Conservation (phyloP, 2,797 vertebrate genomes). For the Hoplostethus mediterraneus region DNA sequence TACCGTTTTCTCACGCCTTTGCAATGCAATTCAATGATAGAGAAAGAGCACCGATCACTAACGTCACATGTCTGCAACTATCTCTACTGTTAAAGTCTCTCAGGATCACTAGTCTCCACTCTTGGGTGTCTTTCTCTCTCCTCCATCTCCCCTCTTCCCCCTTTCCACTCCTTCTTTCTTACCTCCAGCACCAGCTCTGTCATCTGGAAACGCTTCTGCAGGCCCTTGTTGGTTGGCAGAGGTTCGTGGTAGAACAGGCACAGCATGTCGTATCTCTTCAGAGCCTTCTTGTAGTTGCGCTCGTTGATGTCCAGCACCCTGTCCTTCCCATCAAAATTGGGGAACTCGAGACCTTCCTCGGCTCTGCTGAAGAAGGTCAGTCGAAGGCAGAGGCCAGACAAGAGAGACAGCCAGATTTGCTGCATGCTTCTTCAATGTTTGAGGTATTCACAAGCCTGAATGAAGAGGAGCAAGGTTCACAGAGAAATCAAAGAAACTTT, state of each 20-base stretch:
- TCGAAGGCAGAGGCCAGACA: slow-evolving; percentile 79
- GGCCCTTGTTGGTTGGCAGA: slow-evolving; percentile 87
- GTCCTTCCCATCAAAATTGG: slow-evolving; percentile 94
- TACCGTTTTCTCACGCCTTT: too few species aligned
- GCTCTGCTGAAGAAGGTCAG: slow-evolving; percentile 82
- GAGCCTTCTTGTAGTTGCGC: slow-evolving; percentile 93
- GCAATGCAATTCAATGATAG: too few species aligned
- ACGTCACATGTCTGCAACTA: background rate
- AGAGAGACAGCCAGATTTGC: slow-evolving; percentile 58
- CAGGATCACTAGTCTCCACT: background rate
- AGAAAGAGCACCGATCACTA: background rate
- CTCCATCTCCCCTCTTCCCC: background rate
- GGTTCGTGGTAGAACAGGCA: slow-evolving; percentile 93
- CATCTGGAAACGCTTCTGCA: slow-evolving; percentile 94
- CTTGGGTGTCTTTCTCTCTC: background rate
- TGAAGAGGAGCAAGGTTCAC: slow-evolving; percentile 5
- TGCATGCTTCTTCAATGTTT: slow-evolving; percentile 54
- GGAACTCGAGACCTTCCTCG: slow-evolving; percentile 94
- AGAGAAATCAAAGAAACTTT: slow-evolving; percentile 39
- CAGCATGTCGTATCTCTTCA: slow-evolving; percentile 93
- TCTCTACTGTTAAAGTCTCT: background rate
- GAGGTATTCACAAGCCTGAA: background rate
- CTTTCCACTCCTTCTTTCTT: slow-evolving; percentile 58
- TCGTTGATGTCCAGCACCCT: slow-evolving; percentile 91
- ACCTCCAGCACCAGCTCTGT: slow-evolving; percentile 96